Percentiles rank a stretch among this genome's conserved stretches.
Evolutionary conservation across 2,113 vertebrate genomes (phyloP).

Genomic region (Blennius ocellaris): DNA sequence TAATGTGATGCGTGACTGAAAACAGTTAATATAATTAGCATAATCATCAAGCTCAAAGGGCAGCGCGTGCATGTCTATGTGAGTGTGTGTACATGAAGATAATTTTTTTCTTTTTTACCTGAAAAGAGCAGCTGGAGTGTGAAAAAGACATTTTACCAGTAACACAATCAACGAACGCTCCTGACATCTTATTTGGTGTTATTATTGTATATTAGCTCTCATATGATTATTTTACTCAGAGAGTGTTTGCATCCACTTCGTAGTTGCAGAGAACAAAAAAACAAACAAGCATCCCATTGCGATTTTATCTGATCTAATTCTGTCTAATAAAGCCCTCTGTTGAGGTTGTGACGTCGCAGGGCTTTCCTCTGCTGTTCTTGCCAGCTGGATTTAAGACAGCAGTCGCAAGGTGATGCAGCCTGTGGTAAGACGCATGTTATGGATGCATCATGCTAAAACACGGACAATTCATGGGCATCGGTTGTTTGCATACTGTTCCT

Average conservation of each 20-base stretch:
- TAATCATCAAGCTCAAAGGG: slow-evolving; percentile 63
- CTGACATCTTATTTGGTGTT: slow-evolving; percentile 62
- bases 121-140: slow-evolving; percentile 26
- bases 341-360: slow-evolving; percentile 25
- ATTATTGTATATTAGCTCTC: slow-evolving; percentile 49
- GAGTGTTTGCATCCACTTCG: slow-evolving; percentile 23
- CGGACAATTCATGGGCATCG: slow-evolving; percentile 58
- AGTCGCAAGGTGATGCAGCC: slow-evolving; percentile 18
- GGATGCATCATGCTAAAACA: slow-evolving; percentile 57
- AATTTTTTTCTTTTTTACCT: not conserved
- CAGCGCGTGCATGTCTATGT: slow-evolving; percentile 20
- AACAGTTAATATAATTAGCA: slow-evolving; percentile 55
- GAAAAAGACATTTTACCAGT: slow-evolving; percentile 36
- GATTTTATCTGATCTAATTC: slow-evolving; percentile 67
- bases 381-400: slow-evolving; percentile 45
- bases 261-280: slow-evolving; percentile 16
- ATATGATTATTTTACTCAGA: slow-evolving; percentile 43
- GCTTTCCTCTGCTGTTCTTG: slow-evolving; percentile 35
- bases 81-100: not conserved
- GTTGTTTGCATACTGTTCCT: slow-evolving; percentile 55
- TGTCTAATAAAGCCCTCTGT: slow-evolving; percentile 66
- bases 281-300: slow-evolving; percentile 51
- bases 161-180: slow-evolving; percentile 25
- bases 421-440: slow-evolving; percentile 34
- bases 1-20: slow-evolving; percentile 71